Evolutionary conservation across 2,888 invertebrate genomes (phyloP).

Genomic region (Apocheima hispidaria): DNA sequence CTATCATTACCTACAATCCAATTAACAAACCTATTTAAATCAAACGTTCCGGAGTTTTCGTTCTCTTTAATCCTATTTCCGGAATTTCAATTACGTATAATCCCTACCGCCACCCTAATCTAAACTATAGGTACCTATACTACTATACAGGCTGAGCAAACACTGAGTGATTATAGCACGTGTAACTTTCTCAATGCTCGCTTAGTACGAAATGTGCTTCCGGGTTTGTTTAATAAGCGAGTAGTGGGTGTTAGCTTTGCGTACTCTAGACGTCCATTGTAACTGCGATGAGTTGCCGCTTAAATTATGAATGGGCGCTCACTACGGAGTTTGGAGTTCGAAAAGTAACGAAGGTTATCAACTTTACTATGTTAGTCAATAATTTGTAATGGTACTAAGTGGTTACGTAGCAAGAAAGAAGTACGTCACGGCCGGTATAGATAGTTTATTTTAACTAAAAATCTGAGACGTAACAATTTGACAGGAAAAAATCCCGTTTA

Average conservation of each 20-base stretch:
- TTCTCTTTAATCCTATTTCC: slow-evolving; percentile 42
- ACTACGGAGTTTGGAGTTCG: slow-evolving; percentile 37
- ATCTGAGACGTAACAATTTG: neutral
- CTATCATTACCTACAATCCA: slow-evolving; percentile 35
- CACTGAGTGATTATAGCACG: slow-evolving; percentile 58
- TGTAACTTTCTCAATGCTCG: slow-evolving; percentile 49
- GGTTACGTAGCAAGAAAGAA: slow-evolving; percentile 6
- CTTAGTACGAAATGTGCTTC: slow-evolving; percentile 47
- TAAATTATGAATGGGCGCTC: slow-evolving; percentile 63
- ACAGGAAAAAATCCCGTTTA: neutral
- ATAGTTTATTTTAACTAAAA: neutral
- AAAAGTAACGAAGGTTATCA: slow-evolving; percentile 31
- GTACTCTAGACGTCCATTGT: slow-evolving; percentile 56
- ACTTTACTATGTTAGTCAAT: no score
- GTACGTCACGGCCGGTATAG: neutral
- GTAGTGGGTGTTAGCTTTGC: slow-evolving; percentile 63
- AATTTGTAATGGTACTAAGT: slow-evolving; percentile 24
- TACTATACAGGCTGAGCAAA: slow-evolving; percentile 57
- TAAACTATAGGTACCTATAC: slow-evolving; percentile 26
- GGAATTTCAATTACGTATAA: slow-evolving; percentile 46
- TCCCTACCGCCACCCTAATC: slow-evolving; percentile 43
- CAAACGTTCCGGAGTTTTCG: slow-evolving; percentile 37
- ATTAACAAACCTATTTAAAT: slow-evolving; percentile 41
- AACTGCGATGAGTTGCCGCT: slow-evolving; percentile 65
- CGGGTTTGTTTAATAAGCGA: slow-evolving; percentile 50